Base-by-base conservation (phyloP, 2,113 vertebrate genomes). In the Zingel zingel region DNA sequence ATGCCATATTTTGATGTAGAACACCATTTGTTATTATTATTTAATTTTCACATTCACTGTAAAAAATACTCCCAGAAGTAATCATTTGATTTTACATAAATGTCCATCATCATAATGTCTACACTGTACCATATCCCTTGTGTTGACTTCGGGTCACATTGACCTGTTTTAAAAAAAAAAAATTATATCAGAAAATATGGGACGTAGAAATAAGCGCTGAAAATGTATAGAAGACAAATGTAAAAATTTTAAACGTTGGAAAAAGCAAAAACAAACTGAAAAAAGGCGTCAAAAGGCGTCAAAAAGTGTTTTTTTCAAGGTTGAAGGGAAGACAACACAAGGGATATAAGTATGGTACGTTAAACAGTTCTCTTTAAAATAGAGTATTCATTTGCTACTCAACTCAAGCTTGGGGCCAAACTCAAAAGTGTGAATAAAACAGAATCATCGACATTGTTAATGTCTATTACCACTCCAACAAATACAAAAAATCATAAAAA, bases 61-160 rank as follows among this genome's bases (percentile, higher is more conserved):
- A 48, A 48, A 83, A 83, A 73, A 54, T 18, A 25, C 21, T 74
- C 56, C 4, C 69, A 62, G 11, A 79, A 47, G 18, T 18, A 19
- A 65, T 59, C 10, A 5, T 71, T 51, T 54, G 4, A 54, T 47
- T 61, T 53, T 23, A 53, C 45, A 51, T 7, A 15, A 13, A 63
- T 5, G 25, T 43, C 50, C 45, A 61, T 65, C 23, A 61, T 9
- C 53, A 51, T 25, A 10, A 36, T 54, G 33, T 43, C 47, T 27
- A 59, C 18, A 30, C 21, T 36, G 14, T 25, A 2, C 2, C 1
- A 58, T 11, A n/a, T n/a, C n/a, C n/a, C n/a, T n/a, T n/a, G n/a
- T n/a, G n/a, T n/a, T n/a, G n/a, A n/a, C n/a, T n/a, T n/a, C n/a
- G n/a, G n/a, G n/a, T n/a, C n/a, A n/a, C n/a, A n/a, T n/a, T n/a